Percentiles rank a stretch among this genome's conserved stretches.
These are phyloP conservation scores for Seira musarum DNA, from an alignment of 2,888 invertebrate genomes.

Conservation along the genomic window DNA sequence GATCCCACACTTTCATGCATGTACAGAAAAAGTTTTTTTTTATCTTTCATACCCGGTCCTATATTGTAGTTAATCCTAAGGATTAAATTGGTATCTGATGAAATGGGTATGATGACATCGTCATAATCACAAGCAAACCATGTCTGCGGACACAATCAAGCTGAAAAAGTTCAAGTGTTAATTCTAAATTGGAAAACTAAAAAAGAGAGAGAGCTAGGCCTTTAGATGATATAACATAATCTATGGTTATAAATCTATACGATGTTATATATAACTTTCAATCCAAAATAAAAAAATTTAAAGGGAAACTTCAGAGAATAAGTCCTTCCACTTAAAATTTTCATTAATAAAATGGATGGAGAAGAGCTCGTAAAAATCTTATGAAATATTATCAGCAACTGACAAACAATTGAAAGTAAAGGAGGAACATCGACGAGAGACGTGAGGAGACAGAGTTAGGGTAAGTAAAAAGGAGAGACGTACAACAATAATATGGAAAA, in stretches of 20 bases:
- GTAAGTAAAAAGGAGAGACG: slow-evolving; percentile 46
- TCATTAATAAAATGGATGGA: slow-evolving; percentile 2
- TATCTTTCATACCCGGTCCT: not conserved
- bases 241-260: no score
- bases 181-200: not conserved
- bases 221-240: no score
- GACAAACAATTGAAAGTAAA: slow-evolving; percentile 55
- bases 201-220: no score
- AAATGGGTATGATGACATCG: not conserved
- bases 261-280: no score
- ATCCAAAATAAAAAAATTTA: no score
- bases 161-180: not conserved
- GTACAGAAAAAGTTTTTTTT: not conserved
- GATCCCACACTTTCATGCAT: no score
- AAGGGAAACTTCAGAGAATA: no score
- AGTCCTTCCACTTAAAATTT: not conserved
- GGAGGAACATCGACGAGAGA: slow-evolving; percentile 30
- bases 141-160: not conserved
- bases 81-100: not conserved
- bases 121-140: slow-evolving; percentile 11
- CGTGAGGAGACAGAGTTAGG: slow-evolving; percentile 22
- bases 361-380: slow-evolving; percentile 11
- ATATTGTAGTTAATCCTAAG: not conserved
- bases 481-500: slow-evolving; percentile 30
- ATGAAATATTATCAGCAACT: slow-evolving; percentile 55